A percentile compares a stretch with the other conserved stretches of the same genome.
These are phyloP conservation scores for Campylomormyrus tamandua DNA, from an alignment of 2,113 vertebrate species.

Conservation along the genomic window DNA sequence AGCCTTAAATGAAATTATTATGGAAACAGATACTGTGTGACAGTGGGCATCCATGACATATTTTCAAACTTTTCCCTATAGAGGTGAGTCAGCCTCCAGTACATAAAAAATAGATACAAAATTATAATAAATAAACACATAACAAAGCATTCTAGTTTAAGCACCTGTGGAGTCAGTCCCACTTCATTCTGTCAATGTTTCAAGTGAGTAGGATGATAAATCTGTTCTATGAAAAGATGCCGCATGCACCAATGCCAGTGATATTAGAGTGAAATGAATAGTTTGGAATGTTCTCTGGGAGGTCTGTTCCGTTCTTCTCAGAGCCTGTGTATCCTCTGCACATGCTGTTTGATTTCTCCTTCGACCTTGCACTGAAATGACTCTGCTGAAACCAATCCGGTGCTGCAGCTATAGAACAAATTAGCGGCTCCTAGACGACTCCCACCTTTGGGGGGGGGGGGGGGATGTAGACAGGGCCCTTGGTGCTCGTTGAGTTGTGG, in stretches of 20 bases:
- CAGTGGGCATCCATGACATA: constrained; percentile 12
- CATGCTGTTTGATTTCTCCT: neutral
- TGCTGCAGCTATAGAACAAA: neutral
- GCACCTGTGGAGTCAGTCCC: constrained; percentile 35
- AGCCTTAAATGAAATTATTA: neutral
- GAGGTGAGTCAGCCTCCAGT: constrained; percentile 40
- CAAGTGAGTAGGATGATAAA: constrained; percentile 38
- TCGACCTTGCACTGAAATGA: neutral
- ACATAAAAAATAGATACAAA: constrained; percentile 39
- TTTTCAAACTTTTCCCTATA: constrained; percentile 29
- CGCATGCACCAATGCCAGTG: constrained; percentile 29
- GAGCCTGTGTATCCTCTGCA: neutral
- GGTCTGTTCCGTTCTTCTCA: neutral
- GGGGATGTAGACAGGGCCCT: neutral
- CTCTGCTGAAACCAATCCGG: constrained; percentile 1
- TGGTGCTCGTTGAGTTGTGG: neutral
- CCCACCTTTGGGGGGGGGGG: neutral
- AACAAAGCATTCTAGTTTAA: constrained; percentile 25
- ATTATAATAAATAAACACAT: neutral
- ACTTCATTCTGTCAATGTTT: constrained; percentile 41
- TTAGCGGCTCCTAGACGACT: neutral
- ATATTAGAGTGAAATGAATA: neutral
- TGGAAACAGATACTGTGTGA: constrained; percentile 19
- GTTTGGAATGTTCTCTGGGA: neutral
- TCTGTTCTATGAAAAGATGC: constrained; percentile 36